Evolutionary conservation across 1,140 invertebrate species (phyloP), one percentile per base, ranked within the genome.

Genomic region (Condylostylus longicornis): DNA sequence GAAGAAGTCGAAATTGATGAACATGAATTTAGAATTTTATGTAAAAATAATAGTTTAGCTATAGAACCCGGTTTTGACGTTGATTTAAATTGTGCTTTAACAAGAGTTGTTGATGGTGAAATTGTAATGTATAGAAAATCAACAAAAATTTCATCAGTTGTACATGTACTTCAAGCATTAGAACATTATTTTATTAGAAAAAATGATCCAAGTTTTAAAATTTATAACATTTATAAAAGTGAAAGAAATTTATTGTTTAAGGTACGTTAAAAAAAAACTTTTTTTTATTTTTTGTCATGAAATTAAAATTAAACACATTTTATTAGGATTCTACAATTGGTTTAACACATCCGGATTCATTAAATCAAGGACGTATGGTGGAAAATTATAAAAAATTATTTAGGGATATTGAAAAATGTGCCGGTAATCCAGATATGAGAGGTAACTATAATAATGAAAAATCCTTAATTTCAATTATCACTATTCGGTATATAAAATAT

Each of bases 21-120:
- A 10, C 40, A 40, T 3, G 40, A 65, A 9, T 68, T 66, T 38
- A 53, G 68, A 12, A 63, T 70, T 2, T 50, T 75, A 0, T 74
- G 72, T 44, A n/a, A n/a, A n/a, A n/a, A n/a, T n/a, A n/a, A n/a
- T n/a, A n/a, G n/a, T n/a, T n/a, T n/a, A 59, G 64, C 40, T 72
- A 76, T 59, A 70, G 72, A 35, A 64, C 63, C 6, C 49, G 71
- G 70, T 20, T 63, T 72, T 5, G 37, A 57, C 13, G 55, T 72
- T 3, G 69, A 73, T 35, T 53, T 66, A 12, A 39, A 58, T 40
- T 75, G 72, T 38, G 63, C 71, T 2, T 51, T 76, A 6, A 64
- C 68, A 1, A 53, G 64, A 6, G 67, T 72, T 3, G 68, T 73
- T 2, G 68, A 73, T 35, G 69, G 69, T 29, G 72, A 75, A 53